Base-by-base conservation (phyloP, 2,888 invertebrate species). In the Caenorhabditis sulstoni region DNA sequence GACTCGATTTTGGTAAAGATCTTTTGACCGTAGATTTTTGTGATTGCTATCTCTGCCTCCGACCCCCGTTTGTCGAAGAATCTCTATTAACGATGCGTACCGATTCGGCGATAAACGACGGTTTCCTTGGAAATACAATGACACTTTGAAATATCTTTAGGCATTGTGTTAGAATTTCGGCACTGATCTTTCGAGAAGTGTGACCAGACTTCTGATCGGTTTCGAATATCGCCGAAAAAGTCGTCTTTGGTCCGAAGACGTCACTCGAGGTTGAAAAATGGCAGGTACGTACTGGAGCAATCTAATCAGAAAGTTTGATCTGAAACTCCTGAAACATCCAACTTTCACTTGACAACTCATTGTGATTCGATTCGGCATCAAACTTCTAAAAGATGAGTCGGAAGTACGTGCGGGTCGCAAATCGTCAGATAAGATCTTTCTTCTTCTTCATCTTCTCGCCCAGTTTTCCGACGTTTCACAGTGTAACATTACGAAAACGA, bases 1-100 rank as follows among this genome's bases (percentile, higher is more conserved):
- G 29, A 29, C 7, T 29, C 12, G 35, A 59, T 70, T 45, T 74
- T 74, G 74, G 74, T 66, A 75, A 53, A 75, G 75, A 67, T 75
- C 66, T 75, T 67, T 75, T 57, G 62, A 47, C 62, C 73, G 64
- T 64, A 44, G 18, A 73, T 55, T 58, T 57, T 64, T 16, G 64
- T 58, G 73, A 64, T 73, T 20, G 16, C 57, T 18, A 57, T 71
- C 61, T 29, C 61, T 29, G 29, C 29, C 29, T 29, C 61, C 58
- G 52, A 35, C 57, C 57, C n/a, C 22, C 41, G 62, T 64, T 71
- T 71, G 45, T 49, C 55, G 35, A 62, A 62, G n/a, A 16, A 50
- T 58, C 49, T 41, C 11, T 41, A 3, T 41, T 11, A 41, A 11
- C 7, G 29, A 29, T 29, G 3, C 29, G 29, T 29, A 7, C 29